phyloP scores from a whole-genome alignment of 2,888 invertebrate species.

The Piscicola geometra region DNA sequence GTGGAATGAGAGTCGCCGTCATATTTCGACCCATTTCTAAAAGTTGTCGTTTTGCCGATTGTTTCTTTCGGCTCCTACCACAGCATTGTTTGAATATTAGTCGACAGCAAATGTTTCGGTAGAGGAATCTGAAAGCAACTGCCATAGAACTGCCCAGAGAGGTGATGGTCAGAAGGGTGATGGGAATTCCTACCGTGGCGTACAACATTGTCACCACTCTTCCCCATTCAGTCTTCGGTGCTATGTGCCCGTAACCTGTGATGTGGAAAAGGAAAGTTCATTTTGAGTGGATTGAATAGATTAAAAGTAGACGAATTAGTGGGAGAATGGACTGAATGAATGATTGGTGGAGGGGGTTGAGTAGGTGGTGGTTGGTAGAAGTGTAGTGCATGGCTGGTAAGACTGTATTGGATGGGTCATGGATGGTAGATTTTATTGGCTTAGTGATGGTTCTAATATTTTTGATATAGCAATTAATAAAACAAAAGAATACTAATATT shows the following conservation, averaged over 20 bases:
- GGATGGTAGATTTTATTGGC: no score
- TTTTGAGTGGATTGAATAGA: no score
- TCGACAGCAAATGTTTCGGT: slow-evolving; percentile 56
- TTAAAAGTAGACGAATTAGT: no score
- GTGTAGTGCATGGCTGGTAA: no score
- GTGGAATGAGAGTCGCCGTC: not conserved
- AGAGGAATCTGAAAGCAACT: slow-evolving; percentile 61
- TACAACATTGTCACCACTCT: slow-evolving; percentile 53
- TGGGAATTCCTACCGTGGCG: slow-evolving; percentile 53
- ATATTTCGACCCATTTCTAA: slow-evolving; percentile 7
- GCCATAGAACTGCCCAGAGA: slow-evolving; percentile 55
- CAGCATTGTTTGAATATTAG: slow-evolving; percentile 44
- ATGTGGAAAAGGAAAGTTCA: no score
- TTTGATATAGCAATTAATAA: no score
- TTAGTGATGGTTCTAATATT: no score
- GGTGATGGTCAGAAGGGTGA: slow-evolving; percentile 52
- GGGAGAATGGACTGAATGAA: no score
- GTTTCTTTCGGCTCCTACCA: not conserved
- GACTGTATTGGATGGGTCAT: no score
- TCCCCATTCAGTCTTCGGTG: slow-evolving; percentile 51
- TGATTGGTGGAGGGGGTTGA: no score
- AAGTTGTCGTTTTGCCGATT: slow-evolving; percentile 5
- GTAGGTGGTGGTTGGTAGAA: no score
- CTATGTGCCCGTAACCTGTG: slow-evolving; percentile 54
- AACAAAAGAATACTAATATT: no score